Base-by-base conservation (phyloP, 2,888 invertebrate genomes). In the Pristionchus arcanus region DNA sequence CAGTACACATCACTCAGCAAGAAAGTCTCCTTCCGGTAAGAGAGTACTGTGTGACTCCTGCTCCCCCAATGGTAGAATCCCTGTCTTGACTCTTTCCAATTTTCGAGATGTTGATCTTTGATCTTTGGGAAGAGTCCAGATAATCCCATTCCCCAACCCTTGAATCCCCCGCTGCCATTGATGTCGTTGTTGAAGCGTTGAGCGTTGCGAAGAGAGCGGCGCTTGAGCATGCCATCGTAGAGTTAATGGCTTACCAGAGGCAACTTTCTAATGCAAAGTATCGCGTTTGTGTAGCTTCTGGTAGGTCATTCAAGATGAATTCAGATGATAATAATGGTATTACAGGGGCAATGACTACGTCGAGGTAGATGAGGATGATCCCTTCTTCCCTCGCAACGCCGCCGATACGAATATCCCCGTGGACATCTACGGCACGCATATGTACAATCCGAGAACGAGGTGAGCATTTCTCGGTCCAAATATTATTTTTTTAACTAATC, bases 391-490 rank as follows among this genome's bases (percentile, higher is more conserved):
- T 15, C 91, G 94, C 4, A 77, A 68, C 59, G 91, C 92, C 85
- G 31, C 37, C 21, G 94, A 94, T 91, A 91, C 91, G 71, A 91
- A 90, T 16, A 94, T 95, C 71, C 94, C 95, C 5, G 94, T 93
- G 63, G 95, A 95, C 90, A 94, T 95, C 89, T 95, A 95, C 92
- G 95, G 95, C 90, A 95, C 95, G 9, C 95, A 95, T 90, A 92
- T 95, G 28, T 94, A 92, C 91, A 94, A 95, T 89, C 95, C 95
- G 85, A 91, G 95, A 86, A 93, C 94, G 11, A 93, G 94, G 91
- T 94, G 71, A n/a, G n/a, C n/a, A n/a, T n/a, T n/a, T n/a, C n/a
- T n/a, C n/a, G n/a, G n/a, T n/a, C n/a, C n/a, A n/a, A n/a, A n/a
- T n/a, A n/a, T n/a, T n/a, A n/a, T n/a, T n/a, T n/a, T n/a, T n/a